Base-by-base conservation (phyloP, 2,888 invertebrate genomes). In the Psococerastis gibbosa region DNA sequence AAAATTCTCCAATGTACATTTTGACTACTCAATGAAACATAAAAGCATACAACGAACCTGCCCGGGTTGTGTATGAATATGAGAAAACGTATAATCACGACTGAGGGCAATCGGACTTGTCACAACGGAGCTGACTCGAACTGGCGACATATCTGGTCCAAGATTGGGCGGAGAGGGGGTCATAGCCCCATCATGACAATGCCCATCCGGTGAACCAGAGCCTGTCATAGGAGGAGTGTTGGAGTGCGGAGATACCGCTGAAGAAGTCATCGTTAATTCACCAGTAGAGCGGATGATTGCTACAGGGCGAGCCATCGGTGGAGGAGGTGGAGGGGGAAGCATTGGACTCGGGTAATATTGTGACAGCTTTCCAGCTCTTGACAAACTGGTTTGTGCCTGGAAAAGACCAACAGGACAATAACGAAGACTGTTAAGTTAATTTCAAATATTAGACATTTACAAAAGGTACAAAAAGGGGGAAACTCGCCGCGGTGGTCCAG, bases 271-370 rank as follows among this genome's bases (percentile, higher is more conserved):
- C 42, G 66, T 65, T 42, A 71, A 61, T 52, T 71, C 71, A 41
- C 77, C 81, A 54, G 89, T 88, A 45, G 91, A 91, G 54, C 91
- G 73, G 56, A 94, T 88, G 56, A 95, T 91, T 49, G 94, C 91
- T 22, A 94, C 94, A 0, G 94, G 94, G 50, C 94, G 70, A 2
- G 94, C 92, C 85, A 94, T 89, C 15, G 92, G 92, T 5, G 92
- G 91, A 23, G 92, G 73, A 2, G 92, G 92, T 5, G 91, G 88
- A 20, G 92, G 92, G 4, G 92, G 92, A 57, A 94, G 69, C 84
- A 94, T 92, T 44, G 88, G 79, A 57, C 84, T 87, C 52, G 78
- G 78, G 64, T 88, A 87, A 65, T 87, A 89, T 57, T 85, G 83
- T 38, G 79, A 74, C 54, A 71, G 60, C 60, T 73, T 73, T 60